phyloP scores from a whole-genome alignment of 2,888 invertebrate genomes.

The Corbicula japonica region DNA sequence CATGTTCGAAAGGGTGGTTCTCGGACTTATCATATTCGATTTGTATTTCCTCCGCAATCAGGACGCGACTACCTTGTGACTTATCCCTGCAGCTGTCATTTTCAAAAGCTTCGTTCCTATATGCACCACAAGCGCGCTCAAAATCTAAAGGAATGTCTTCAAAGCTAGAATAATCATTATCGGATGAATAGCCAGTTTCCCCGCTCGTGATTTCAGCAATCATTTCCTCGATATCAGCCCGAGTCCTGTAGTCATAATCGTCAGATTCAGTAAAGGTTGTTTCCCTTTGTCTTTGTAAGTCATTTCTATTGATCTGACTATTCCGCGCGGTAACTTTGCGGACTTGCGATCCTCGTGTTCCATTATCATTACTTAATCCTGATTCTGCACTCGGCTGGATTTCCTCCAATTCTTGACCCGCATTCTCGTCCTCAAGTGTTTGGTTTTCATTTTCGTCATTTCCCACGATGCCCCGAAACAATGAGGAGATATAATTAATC shows the following conservation, averaged over 20 bases:
- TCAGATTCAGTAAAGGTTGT: constrained; percentile 8
- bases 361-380: not conserved
- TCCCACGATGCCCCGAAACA: constrained; percentile 36
- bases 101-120: not conserved
- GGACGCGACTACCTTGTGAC: not conserved
- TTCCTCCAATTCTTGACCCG: constrained; percentile 6
- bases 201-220: constrained; percentile 42
- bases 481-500: constrained; percentile 30
- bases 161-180: constrained; percentile 49
- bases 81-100: not conserved
- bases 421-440: constrained; percentile 22
- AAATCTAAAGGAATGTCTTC: constrained; percentile 48
- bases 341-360: too few relatives aligned
- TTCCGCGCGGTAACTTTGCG: too few relatives aligned
- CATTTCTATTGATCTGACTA: not conserved
- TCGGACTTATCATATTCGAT: constrained; percentile 30
- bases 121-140: constrained; percentile 6
- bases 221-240: constrained; percentile 27
- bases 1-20: too few relatives aligned
- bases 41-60: constrained; percentile 31
- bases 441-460: constrained; percentile 12
- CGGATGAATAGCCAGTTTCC: constrained; percentile 52
- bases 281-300: not conserved
- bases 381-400: not conserved
- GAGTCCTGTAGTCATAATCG: constrained; percentile 10